phyloP scores from a whole-genome alignment of 2,888 invertebrate species.

The Polyommatus iphigenia region DNA sequence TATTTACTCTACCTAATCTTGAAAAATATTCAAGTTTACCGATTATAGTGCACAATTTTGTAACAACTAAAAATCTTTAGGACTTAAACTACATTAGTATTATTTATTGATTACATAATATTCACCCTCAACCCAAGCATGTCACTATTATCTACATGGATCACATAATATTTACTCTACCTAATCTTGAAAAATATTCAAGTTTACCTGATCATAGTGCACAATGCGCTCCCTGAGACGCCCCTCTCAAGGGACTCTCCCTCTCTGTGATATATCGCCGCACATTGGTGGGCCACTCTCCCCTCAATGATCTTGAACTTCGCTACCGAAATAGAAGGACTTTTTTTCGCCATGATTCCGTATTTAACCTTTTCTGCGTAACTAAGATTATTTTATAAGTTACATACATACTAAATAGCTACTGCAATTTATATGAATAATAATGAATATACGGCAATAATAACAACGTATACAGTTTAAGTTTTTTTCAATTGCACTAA shows the following conservation, averaged over 20 bases:
- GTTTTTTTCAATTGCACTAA: too few species aligned
- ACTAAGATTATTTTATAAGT: too few species aligned
- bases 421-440: too few species aligned
- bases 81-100: too few species aligned
- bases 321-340: constrained; percentile 45
- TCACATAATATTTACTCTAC: not conserved
- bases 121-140: too few species aligned
- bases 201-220: constrained; percentile 38
- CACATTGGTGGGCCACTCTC: constrained; percentile 49
- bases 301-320: constrained; percentile 63
- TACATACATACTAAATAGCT: too few species aligned
- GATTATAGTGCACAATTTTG: constrained; percentile 44
- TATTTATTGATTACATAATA: too few species aligned
- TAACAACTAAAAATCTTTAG: too few species aligned
- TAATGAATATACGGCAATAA: too few species aligned
- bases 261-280: constrained; percentile 62
- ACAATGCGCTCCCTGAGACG: constrained; percentile 68
- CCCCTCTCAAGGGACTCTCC: constrained; percentile 79
- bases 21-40: constrained; percentile 37
- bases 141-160: too few species aligned
- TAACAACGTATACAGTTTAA: too few species aligned
- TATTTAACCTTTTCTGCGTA: not conserved
- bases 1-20: constrained; percentile 34
- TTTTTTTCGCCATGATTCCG: constrained; percentile 8
- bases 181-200: constrained; percentile 39